Conservation (phyloP, 2,113 vertebrate species). For the Catagonus wagneri region DNA sequence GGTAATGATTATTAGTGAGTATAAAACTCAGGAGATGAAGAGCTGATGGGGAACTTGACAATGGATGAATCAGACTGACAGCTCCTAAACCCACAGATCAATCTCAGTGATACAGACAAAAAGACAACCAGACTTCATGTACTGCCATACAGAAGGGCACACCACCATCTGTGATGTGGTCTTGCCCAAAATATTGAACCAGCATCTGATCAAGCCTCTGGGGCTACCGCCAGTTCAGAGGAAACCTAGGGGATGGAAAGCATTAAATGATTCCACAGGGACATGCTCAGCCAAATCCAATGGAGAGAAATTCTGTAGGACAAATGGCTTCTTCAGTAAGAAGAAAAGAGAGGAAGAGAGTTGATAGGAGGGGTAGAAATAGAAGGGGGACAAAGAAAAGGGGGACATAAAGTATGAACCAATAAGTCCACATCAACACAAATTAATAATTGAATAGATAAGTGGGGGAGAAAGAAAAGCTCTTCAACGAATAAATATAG, state of each 20-base stretch:
- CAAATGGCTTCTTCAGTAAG: not conserved
- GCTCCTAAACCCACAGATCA: not conserved
- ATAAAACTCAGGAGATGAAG: not conserved
- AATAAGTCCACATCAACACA: not conserved
- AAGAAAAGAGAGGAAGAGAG: not conserved
- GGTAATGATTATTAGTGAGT: not conserved
- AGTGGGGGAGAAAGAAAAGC: not conserved
- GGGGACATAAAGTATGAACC: not conserved
- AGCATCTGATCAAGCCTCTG: not conserved
- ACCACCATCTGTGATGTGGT: not conserved
- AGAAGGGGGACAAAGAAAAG: not conserved
- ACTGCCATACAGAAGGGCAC: not conserved
- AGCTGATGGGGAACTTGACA: not conserved
- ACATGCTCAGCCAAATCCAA: not conserved
- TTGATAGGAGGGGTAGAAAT: not conserved
- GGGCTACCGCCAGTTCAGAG: not conserved
- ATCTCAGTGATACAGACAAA: not conserved
- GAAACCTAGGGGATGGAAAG: too few species aligned
- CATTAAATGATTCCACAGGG: not conserved
- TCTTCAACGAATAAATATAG: not conserved
- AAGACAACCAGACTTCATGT: not conserved
- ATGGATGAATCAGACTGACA: not conserved
- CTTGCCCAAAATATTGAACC: conserved; percentile 16
- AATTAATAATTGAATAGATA: not conserved
- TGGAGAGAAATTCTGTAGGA: not conserved